phyloP scores from a whole-genome alignment of 1,140 invertebrate species.

The Procambarus virginalis region DNA sequence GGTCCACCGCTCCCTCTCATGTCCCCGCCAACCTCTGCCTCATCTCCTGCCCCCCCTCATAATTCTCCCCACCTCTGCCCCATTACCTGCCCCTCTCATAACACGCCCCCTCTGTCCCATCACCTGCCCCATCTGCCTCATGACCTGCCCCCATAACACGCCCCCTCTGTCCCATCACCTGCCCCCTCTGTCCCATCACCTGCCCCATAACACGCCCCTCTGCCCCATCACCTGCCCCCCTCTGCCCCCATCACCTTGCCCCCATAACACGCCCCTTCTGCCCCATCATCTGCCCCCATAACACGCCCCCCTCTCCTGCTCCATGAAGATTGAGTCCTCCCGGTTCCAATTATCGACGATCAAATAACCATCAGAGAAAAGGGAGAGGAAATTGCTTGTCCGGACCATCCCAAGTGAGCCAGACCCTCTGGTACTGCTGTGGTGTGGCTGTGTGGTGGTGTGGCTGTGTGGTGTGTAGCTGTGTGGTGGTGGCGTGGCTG shows the following conservation, averaged over 20 bases:
- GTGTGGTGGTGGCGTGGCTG: not conserved
- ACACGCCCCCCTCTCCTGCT: not conserved
- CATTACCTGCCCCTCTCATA: not conserved
- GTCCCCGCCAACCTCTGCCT: not conserved
- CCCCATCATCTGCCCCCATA: not conserved
- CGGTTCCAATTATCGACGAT: constrained; percentile 67
- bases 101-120: not conserved
- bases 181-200: not conserved
- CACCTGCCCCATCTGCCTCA: not conserved
- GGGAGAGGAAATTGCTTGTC: constrained; percentile 65
- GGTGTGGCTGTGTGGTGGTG: not conserved
- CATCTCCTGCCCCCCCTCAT: not conserved
- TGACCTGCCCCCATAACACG: too few species aligned
- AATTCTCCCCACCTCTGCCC: not conserved
- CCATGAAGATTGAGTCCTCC: constrained; percentile 60
- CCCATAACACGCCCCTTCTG: not conserved
- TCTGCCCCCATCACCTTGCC: not conserved
- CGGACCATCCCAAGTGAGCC: constrained; percentile 49
- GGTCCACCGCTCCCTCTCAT: not conserved
- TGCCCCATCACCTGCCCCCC: not conserved
- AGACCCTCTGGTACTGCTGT: not conserved
- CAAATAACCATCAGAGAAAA: constrained; percentile 67
- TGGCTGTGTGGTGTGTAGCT: not conserved
- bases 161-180: too few species aligned
- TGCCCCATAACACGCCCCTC: not conserved